Percentiles rank a stretch among this genome's conserved stretches.
Evolutionary conservation across 2,113 vertebrate species (phyloP).

Genomic region (human): DNA sequence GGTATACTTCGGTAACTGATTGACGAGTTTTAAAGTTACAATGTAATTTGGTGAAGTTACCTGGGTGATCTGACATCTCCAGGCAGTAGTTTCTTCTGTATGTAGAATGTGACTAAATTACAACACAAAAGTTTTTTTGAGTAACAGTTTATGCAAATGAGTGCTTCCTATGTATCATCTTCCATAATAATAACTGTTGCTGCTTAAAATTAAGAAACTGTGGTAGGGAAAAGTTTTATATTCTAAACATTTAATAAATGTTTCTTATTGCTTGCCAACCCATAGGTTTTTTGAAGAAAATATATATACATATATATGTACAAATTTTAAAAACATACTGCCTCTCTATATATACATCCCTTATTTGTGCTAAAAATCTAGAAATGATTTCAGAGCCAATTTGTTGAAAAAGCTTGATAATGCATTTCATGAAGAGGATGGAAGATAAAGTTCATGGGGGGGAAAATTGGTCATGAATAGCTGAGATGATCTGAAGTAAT

Average conservation of each 20-base stretch:
- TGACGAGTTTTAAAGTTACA: not conserved
- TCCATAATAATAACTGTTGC: not conserved
- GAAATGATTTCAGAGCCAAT: not conserved
- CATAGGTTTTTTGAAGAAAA: not conserved
- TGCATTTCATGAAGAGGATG: slow-evolving; percentile 26
- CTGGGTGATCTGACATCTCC: not conserved
- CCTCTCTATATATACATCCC: not conserved
- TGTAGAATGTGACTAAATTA: not conserved
- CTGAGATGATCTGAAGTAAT: slow-evolving; percentile 40
- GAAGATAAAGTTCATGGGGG: slow-evolving; percentile 44
- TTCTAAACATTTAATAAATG: not conserved
- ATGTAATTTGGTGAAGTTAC: not conserved
- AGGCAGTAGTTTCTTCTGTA: not conserved
- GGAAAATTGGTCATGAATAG: slow-evolving; percentile 53
- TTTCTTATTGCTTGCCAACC: not conserved
- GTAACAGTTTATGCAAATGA: not conserved
- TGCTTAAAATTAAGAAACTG: not conserved
- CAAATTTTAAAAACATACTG: not conserved
- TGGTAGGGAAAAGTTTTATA: not conserved
- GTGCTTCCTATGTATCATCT: not conserved
- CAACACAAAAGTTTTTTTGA: not conserved
- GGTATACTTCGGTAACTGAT: not conserved
- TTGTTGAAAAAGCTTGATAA: slow-evolving; percentile 24
- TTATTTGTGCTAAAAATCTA: slow-evolving; percentile 22
- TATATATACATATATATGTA: fast-evolving